Percentiles rank a stretch among this genome's conserved stretches.
These are phyloP conservation scores for Alloscopus bannaensis DNA, from an alignment of 2,888 invertebrate genomes.

Conservation along the genomic window DNA sequence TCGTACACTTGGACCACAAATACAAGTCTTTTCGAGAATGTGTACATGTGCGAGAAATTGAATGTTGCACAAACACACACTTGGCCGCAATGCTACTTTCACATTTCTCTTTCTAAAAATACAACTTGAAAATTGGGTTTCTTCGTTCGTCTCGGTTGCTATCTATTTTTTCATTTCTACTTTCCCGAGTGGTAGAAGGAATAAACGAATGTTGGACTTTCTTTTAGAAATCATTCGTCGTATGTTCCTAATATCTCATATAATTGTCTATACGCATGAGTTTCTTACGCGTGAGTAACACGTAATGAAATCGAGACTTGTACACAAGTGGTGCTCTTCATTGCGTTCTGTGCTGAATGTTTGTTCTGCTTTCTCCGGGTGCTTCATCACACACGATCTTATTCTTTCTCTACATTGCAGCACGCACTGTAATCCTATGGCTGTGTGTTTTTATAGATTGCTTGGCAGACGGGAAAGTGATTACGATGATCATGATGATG, in stretches of 20 bases:
- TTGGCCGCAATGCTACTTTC: background rate
- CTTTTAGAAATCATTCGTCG: background rate
- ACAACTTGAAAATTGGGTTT: background rate
- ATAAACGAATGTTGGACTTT: background rate
- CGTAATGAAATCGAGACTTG: slow-evolving; percentile 40
- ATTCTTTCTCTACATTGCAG: background rate
- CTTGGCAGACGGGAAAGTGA: too few relatives aligned
- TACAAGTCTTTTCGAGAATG: background rate
- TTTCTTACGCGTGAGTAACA: background rate
- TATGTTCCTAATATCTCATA: background rate
- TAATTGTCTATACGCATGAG: background rate
- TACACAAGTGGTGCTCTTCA: background rate
- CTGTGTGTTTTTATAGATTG: too few relatives aligned
- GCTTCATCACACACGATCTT: background rate
- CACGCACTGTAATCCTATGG: background rate
- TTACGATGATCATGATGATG: too few relatives aligned
- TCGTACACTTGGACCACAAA: background rate
- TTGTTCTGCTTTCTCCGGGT: too few relatives aligned
- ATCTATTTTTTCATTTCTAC: background rate
- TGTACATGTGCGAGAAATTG: slow-evolving; percentile 6
- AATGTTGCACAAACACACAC: too few relatives aligned
- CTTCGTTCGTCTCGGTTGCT: background rate
- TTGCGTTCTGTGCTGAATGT: slow-evolving; percentile 28
- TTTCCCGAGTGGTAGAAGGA: background rate
- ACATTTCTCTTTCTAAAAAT: background rate